These are phyloP conservation scores for Sialia sialis DNA, from an alignment of 2,113 vertebrate genomes.

Conservation along the genomic window DNA sequence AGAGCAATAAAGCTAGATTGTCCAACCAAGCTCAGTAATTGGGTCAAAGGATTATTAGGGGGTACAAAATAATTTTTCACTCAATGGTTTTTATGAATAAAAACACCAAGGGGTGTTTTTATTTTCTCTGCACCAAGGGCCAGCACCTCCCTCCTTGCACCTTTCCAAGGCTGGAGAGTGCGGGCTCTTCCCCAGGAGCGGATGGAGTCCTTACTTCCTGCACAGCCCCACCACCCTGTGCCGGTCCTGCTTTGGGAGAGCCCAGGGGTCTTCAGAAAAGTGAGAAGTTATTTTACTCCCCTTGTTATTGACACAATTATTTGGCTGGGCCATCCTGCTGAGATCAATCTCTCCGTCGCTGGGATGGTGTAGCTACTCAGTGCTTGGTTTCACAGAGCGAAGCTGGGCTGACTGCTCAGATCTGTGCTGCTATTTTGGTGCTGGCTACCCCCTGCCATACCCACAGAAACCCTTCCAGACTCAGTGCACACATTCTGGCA, in stretches of 20 bases:
- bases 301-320: not conserved
- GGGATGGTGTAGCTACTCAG: not conserved
- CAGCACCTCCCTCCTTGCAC: not conserved
- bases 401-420: not conserved
- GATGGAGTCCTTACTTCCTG: rapidly evolving
- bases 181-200: not conserved
- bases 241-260: not conserved
- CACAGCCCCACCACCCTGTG: rapidly evolving
- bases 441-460: not conserved
- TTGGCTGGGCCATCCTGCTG: not conserved
- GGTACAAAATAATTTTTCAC: not conserved
- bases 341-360: not conserved
- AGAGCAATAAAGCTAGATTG: not conserved
- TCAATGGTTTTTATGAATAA: not conserved
- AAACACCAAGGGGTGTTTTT: too few relatives aligned
- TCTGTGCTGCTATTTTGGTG: not conserved
- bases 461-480: not conserved
- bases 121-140: not conserved
- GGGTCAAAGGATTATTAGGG: not conserved
- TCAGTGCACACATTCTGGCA: not conserved
- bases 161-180: not conserved
- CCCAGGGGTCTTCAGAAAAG: not conserved
- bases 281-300: not conserved
- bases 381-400: not conserved
- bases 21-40: not conserved